These are phyloP conservation scores for Ptychochromis oligacanthus DNA, from an alignment of 2,113 vertebrate genomes.

Conservation along the genomic window DNA sequence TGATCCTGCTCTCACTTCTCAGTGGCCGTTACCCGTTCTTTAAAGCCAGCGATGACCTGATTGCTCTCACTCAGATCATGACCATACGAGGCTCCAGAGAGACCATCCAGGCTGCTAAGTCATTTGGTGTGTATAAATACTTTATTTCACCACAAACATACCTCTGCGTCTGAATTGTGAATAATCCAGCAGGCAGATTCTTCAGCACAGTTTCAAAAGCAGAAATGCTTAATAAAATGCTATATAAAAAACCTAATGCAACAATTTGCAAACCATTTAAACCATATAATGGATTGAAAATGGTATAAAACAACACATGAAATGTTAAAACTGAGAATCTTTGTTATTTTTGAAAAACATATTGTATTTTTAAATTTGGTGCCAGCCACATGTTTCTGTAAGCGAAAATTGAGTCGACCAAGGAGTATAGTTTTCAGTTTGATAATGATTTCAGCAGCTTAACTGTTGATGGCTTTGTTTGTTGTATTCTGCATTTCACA, in stretches of 20 bases:
- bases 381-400: background rate
- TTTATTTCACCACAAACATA: background rate
- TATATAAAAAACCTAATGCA: background rate
- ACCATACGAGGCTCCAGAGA: constrained; percentile 93
- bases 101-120: constrained; percentile 89
- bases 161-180: background rate
- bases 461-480: background rate
- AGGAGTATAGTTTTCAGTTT: background rate
- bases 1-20: constrained; percentile 94
- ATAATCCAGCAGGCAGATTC: background rate
- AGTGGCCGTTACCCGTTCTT: constrained; percentile 97
- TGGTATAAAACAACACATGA: too few species aligned
- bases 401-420: background rate
- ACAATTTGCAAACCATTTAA: background rate
- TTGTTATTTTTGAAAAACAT: too few species aligned
- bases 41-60: constrained; percentile 96
- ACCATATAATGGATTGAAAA: too few species aligned
- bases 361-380: background rate
- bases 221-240: too few species aligned
- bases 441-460: background rate
- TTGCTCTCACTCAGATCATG: constrained; percentile 96
- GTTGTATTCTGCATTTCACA: background rate
- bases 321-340: too few species aligned
- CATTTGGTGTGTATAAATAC: constrained; percentile 84
- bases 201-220: too few species aligned